These are phyloP conservation scores for Caenorhabditis becei DNA, from an alignment of 2,888 invertebrate genomes.

Conservation along the genomic window DNA sequence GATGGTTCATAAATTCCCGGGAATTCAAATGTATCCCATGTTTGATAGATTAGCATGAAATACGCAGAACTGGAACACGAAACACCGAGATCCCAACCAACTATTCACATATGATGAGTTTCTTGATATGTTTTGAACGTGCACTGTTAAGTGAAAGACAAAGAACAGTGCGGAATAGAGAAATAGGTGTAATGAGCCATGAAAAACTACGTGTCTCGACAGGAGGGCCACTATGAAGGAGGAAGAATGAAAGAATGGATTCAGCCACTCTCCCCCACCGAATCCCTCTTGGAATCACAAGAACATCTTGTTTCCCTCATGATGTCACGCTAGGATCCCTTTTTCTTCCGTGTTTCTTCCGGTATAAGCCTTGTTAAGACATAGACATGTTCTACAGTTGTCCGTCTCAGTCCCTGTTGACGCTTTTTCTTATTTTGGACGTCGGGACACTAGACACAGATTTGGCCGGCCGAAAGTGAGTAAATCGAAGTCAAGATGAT, in stretches of 20 bases:
- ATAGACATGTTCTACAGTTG: conserved; percentile 17
- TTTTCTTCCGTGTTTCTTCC: conserved; percentile 5
- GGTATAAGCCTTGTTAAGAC: neutral
- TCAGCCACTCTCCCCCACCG: neutral
- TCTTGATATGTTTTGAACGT: neutral
- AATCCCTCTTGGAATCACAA: conserved; percentile 25
- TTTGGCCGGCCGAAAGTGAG: conserved; percentile 12
- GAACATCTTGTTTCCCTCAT: conserved; percentile 19
- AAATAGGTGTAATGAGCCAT: conserved; percentile 52
- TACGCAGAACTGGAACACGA: conserved; percentile 1
- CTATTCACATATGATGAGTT: neutral
- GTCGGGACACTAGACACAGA: neutral
- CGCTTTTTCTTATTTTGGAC: conserved; percentile 5
- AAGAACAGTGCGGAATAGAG: conserved; percentile 23
- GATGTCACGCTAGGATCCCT: neutral
- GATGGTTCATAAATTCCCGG: conserved; percentile 16
- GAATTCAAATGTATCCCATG: conserved; percentile 1
- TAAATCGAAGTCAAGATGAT: conserved; percentile 49
- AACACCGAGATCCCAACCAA: neutral
- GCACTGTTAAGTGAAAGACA: neutral
- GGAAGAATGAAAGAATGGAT: conserved; percentile 27
- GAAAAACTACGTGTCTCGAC: conserved; percentile 18
- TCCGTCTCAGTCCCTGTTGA: neutral
- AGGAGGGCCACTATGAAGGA: conserved; percentile 4
- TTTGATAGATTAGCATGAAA: conserved; percentile 15